These are phyloP conservation scores for Uloborus diversus DNA, from an alignment of 1,140 invertebrate species.

Conservation along the genomic window DNA sequence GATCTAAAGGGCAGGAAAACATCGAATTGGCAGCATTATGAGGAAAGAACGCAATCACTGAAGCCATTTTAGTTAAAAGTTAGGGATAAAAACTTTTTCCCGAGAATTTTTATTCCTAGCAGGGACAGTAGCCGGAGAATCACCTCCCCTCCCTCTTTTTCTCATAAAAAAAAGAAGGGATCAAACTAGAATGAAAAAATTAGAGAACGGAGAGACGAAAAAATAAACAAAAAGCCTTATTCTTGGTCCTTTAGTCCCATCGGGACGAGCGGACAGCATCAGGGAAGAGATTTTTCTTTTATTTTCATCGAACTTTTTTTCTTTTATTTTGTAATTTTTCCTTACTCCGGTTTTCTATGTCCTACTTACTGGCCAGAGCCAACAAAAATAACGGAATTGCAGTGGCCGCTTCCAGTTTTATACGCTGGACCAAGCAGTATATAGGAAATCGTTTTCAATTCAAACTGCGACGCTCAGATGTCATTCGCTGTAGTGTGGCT, in stretches of 20 bases:
- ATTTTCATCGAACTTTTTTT: constrained; percentile 26
- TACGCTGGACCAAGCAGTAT: constrained; percentile 26
- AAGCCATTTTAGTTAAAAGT: constrained; percentile 50
- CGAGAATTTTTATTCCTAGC: constrained; percentile 38
- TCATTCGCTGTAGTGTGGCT: constrained; percentile 11
- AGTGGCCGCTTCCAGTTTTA: constrained; percentile 24
- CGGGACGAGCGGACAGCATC: constrained; percentile 34
- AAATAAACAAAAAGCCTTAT: constrained; percentile 28
- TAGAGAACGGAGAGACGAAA: constrained; percentile 7
- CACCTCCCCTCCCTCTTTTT: not conserved
- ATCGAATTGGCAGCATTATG: constrained; percentile 39
- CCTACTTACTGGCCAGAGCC: constrained; percentile 29
- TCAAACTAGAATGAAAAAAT: constrained; percentile 9
- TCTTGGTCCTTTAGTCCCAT: constrained; percentile 18
- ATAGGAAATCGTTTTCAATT: constrained; percentile 53
- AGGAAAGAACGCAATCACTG: constrained; percentile 13
- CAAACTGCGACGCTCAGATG: constrained; percentile 20
- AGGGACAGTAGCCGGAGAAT: constrained; percentile 21
- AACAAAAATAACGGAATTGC: constrained; percentile 22
- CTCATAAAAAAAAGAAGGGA: not conserved
- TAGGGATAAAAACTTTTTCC: constrained; percentile 27
- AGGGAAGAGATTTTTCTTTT: constrained; percentile 17
- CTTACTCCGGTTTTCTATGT: constrained; percentile 13
- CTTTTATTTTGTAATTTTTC: constrained; percentile 39
- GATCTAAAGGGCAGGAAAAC: not conserved